These are phyloP conservation scores for Acanthiza pusilla DNA, from an alignment of 2,797 vertebrate species.

Conservation along the genomic window DNA sequence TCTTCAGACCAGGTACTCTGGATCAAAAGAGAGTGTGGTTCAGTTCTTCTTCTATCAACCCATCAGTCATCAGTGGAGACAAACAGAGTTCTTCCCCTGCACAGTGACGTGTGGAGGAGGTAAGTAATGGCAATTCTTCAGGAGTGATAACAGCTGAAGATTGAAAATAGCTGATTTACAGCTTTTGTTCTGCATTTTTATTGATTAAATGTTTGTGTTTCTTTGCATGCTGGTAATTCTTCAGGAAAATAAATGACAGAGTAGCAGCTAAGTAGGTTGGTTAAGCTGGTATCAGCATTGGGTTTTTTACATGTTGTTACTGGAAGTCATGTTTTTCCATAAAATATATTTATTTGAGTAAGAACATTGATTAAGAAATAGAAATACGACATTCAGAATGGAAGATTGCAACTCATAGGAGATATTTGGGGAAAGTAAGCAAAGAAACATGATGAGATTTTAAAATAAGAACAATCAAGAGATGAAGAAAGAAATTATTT, in stretches of 20 bases:
- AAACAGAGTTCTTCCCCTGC: constrained; percentile 94
- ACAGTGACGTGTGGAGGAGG: constrained; percentile 92
- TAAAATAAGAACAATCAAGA: not conserved
- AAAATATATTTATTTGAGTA: not conserved
- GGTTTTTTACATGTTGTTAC: not conserved
- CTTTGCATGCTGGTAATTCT: not conserved
- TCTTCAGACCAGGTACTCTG: constrained; percentile 84
- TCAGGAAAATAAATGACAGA: not conserved
- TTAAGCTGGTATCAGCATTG: not conserved
- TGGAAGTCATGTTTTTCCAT: not conserved
- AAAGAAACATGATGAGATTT: not conserved
- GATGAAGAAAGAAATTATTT: not conserved
- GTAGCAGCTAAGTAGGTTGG: not conserved
- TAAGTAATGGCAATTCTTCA: constrained; percentile 57
- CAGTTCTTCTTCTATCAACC: constrained; percentile 94
- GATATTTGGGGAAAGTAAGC: not conserved
- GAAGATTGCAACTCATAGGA: not conserved
- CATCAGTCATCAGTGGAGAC: constrained; percentile 91
- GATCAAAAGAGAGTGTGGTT: constrained; percentile 82
- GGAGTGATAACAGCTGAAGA: not conserved
- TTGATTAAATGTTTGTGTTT: not conserved
- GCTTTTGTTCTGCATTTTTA: not conserved
- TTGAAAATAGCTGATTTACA: not conserved
- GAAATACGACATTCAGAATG: not conserved
- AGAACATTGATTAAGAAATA: not conserved